These are phyloP conservation scores for Lanius ludovicianus DNA, from an alignment of 2,113 vertebrate species.

Conservation along the genomic window DNA sequence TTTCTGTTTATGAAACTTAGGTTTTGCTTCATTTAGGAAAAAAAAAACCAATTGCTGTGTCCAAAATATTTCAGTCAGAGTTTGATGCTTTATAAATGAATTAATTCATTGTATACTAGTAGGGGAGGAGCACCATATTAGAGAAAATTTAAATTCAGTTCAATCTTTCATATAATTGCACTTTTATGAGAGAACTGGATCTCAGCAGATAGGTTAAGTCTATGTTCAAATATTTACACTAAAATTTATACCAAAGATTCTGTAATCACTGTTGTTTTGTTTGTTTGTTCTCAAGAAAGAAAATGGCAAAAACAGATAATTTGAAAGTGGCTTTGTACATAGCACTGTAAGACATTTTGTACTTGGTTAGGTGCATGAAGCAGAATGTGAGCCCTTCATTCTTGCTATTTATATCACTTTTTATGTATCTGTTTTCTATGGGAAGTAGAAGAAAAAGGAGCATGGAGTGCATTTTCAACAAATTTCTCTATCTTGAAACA, in stretches of 20 bases:
- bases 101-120: neutral
- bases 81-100: neutral
- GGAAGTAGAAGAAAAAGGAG: neutral
- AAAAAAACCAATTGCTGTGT: neutral
- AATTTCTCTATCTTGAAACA: neutral
- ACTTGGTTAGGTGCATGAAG: neutral
- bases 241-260: neutral
- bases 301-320: neutral
- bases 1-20: neutral
- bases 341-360: rapidly evolving
- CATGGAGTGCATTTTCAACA: neutral
- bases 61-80: neutral
- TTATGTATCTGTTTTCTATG: neutral
- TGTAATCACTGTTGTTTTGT: neutral
- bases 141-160: neutral
- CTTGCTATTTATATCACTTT: neutral
- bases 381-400: neutral
- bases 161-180: neutral
- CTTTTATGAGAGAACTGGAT: neutral
- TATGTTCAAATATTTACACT: neutral
- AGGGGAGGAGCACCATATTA: neutral
- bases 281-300: neutral
- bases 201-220: neutral
- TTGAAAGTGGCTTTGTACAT: neutral
- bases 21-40: neutral